Evolutionary conservation across 2,113 vertebrate genomes (phyloP), one percentile per base, ranked within the genome.

Genomic region (Chunga burmeisteri): DNA sequence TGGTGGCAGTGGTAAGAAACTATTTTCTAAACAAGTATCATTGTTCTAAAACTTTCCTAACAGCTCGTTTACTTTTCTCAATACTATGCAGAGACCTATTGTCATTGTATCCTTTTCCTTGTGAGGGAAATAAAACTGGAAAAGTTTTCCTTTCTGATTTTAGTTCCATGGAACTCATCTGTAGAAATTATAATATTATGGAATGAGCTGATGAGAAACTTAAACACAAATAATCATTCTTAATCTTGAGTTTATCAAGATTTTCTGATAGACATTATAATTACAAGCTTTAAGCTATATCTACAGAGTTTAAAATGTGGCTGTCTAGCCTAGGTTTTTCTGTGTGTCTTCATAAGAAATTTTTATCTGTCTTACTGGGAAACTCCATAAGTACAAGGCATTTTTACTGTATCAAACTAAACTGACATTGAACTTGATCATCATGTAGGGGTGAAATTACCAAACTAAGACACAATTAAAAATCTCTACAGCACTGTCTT

Each of bases 1-100:
- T 99, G 99, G 99, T 99, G 42, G 99, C 99, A 63, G 98, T 99
- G 99, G 99, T 99, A 97, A 99, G 99, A 97, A 81, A 61, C 67
- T 75, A 32, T 95, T 78, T 84, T 90, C 52, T 92, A 53, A 95
- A 53, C 10, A n/a, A 50, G 10, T 87, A 7, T 82, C 15, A 23
- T 80, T 66, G 40, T 47, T 96, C 81, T 61, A 86, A 90, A 88
- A 46, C 16, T 91, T 47, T 55, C 34, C n/a, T 84, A 56, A 58
- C 6, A 46, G 19, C 16, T n/a, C 38, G 14, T 75, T 72, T 53
- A 20, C 50, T 77, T 90, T 83, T 44, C 47, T 87, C 20, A 55
- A 5, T 70, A 16, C 10, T 44, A n/a, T 17, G 11, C 25, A 86
- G 62, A 68, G 26, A 49, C 88, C 7, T 58, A 17, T 29, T 67